These are phyloP conservation scores for sheep (Ovis aries) DNA, from an alignment of 2,113 vertebrate genomes.

Conservation along the genomic window DNA sequence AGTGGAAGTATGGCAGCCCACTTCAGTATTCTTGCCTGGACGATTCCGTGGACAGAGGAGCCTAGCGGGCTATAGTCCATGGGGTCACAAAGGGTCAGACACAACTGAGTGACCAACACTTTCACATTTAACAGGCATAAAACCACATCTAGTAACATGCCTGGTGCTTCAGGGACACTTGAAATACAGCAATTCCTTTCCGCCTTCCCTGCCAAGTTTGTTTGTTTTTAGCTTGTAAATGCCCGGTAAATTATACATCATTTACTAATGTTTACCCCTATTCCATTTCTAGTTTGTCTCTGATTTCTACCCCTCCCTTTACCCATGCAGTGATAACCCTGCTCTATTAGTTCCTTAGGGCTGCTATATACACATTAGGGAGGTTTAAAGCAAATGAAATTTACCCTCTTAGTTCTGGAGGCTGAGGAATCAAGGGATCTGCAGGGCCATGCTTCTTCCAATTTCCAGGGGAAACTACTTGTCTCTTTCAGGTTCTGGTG, in stretches of 20 bases:
- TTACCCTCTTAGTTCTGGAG: not conserved
- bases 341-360: not conserved
- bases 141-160: not conserved
- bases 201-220: not conserved
- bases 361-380: not conserved
- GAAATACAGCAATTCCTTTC: not conserved
- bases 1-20: not conserved
- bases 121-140: not conserved
- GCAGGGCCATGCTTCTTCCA: not conserved
- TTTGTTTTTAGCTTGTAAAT: not conserved
- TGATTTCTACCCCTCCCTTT: not conserved
- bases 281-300: too few species aligned
- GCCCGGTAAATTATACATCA: not conserved
- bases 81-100: not conserved
- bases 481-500: too few species aligned
- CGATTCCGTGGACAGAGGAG: not conserved
- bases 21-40: not conserved
- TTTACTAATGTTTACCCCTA: too few species aligned
- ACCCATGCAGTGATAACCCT: accelerated
- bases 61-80: not conserved
- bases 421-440: not conserved
- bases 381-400: not conserved
- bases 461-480: not conserved
- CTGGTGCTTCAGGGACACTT: not conserved
- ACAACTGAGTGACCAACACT: not conserved